Evolutionary conservation across 2,888 invertebrate genomes (phyloP).

Genomic region (Pantelozetes paolii): DNA sequence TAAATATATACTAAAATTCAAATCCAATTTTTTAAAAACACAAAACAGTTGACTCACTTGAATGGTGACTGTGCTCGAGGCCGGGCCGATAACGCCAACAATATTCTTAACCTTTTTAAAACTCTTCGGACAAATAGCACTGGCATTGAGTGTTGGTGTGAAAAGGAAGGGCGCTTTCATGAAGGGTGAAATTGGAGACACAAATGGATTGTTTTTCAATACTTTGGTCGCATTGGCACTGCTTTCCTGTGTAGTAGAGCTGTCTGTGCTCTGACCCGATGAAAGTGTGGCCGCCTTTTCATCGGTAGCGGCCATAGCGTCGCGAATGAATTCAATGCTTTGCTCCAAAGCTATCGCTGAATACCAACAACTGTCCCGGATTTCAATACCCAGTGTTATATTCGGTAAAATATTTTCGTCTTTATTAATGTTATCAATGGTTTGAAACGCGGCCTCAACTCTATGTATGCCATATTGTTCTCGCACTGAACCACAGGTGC

Average conservation of each 20-base stretch:
- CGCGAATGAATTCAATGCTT: constrained; percentile 69
- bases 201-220: not conserved
- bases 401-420: constrained; percentile 59
- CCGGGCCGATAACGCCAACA: constrained; percentile 70
- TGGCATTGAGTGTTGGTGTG: constrained; percentile 8
- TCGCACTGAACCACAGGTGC: constrained; percentile 62
- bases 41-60: constrained; percentile 48
- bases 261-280: not conserved
- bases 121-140: constrained; percentile 46
- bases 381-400: constrained; percentile 64
- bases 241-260: not conserved
- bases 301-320: constrained; percentile 57
- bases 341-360: constrained; percentile 72
- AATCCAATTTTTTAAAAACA: no score
- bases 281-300: constrained; percentile 38
- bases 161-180: constrained; percentile 29
- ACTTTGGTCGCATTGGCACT: no score
- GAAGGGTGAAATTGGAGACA: constrained; percentile 41
- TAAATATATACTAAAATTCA: no score
- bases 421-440: constrained; percentile 63
- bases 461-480: constrained; percentile 73
- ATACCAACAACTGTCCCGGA: constrained; percentile 76
- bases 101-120: constrained; percentile 52
- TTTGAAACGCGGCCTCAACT: constrained; percentile 62
- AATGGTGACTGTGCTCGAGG: constrained; percentile 66